Conservation (phyloP, 2,113 vertebrate genomes). For the Cyprinodon variegatus region DNA sequence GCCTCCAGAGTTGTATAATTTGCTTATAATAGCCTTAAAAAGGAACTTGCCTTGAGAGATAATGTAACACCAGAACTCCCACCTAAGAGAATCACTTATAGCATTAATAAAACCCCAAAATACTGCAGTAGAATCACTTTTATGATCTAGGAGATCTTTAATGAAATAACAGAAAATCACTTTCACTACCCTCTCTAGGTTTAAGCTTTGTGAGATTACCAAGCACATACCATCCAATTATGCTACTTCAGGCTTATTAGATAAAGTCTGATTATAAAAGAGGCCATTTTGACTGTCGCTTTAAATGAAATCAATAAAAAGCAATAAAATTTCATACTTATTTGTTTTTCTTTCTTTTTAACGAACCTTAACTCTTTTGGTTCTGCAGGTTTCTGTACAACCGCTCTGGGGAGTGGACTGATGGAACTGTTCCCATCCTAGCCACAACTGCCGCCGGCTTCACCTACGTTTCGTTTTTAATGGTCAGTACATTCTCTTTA, state of each 20-base stretch:
- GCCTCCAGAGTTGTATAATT: not conserved
- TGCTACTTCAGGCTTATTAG: too few species aligned
- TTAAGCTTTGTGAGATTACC: not conserved
- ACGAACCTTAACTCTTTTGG: conserved; percentile 4
- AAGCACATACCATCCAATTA: too few species aligned
- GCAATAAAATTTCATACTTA: not conserved
- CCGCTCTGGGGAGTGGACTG: conserved; percentile 91
- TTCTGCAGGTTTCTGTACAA: conserved; percentile 93
- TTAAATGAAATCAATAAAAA: not conserved
- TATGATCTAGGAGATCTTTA: not conserved
- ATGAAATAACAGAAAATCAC: not conserved
- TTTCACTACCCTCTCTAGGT: not conserved
- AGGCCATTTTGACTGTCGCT: too few species aligned
- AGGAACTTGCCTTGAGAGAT: too few species aligned
- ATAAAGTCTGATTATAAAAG: too few species aligned
- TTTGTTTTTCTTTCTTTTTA: too few species aligned
- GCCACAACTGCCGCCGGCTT: conserved; percentile 89
- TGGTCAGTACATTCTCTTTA: conserved; percentile 78
- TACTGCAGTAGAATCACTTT: not conserved
- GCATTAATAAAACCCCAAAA: too few species aligned
- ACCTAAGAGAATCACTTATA: not conserved
- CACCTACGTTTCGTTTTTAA: conserved; percentile 89
- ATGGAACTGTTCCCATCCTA: conserved; percentile 93
- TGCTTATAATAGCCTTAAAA: not conserved
- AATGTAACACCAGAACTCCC: not conserved